Conservation (phyloP, 2,888 invertebrate species). For the Scaptomyza flava region DNA sequence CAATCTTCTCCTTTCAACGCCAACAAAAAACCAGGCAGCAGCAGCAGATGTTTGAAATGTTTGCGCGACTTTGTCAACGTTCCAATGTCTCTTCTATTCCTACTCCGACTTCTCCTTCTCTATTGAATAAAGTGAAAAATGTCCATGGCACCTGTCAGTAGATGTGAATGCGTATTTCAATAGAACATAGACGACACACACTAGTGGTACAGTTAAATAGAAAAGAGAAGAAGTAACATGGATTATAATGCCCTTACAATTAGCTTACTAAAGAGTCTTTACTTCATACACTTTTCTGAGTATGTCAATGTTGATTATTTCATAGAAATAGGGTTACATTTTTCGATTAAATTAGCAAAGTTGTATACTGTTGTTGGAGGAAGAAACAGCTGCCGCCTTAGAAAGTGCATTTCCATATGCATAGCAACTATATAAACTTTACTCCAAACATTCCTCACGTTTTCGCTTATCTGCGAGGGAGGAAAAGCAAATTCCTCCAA, state of each 20-base stretch:
- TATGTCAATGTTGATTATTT: slow-evolving; percentile 40
- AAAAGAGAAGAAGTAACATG: slow-evolving; percentile 16
- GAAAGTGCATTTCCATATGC: slow-evolving; percentile 73
- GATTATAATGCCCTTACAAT: slow-evolving; percentile 24
- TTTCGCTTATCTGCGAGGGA: slow-evolving; percentile 48
- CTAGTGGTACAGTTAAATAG: slow-evolving; percentile 53
- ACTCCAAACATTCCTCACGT: slow-evolving; percentile 58
- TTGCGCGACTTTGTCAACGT: slow-evolving; percentile 68
- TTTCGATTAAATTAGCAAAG: slow-evolving; percentile 51
- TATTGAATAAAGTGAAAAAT: slow-evolving; percentile 66
- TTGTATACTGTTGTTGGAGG: slow-evolving; percentile 14
- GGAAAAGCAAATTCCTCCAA: slow-evolving; percentile 57
- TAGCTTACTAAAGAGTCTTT: slow-evolving; percentile 7
- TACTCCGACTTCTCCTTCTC: slow-evolving; percentile 14
- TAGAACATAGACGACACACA: slow-evolving; percentile 36
- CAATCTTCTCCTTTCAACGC: slow-evolving; percentile 50
- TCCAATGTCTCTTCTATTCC: slow-evolving; percentile 17
- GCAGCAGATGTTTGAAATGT: slow-evolving; percentile 71
- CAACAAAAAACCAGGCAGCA: slow-evolving; percentile 34
- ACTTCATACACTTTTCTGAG: not conserved
- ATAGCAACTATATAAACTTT: slow-evolving; percentile 40
- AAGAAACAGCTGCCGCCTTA: slow-evolving; percentile 41
- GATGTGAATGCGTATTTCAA: slow-evolving; percentile 40
- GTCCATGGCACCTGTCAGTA: slow-evolving; percentile 67
- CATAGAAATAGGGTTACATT: slow-evolving; percentile 60